Conservation (phyloP, 2,797 vertebrate species). For the Cossypha dichroa region DNA sequence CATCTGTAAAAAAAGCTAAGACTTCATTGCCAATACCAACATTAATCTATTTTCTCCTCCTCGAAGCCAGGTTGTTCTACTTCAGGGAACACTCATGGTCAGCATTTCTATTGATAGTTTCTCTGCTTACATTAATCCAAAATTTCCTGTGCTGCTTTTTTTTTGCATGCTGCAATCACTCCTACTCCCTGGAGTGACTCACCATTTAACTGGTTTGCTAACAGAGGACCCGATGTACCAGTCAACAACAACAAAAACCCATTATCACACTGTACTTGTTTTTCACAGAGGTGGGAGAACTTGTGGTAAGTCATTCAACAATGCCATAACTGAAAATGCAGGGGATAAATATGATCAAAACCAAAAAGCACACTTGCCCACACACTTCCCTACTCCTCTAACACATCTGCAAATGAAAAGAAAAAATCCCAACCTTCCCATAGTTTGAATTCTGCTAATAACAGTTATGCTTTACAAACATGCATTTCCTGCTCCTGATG, state of each 20-base stretch:
- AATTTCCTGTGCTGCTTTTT: background rate
- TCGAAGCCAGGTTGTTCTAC: background rate
- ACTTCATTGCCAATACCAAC: background rate
- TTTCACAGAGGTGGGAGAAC: conserved; percentile 35
- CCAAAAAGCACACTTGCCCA: conserved; percentile 10
- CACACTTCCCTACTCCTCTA: background rate
- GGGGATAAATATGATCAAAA: background rate
- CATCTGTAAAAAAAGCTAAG: accelerated
- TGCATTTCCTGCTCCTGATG: conserved; percentile 3
- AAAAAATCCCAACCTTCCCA: background rate
- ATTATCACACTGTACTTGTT: conserved; percentile 30
- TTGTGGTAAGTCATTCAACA: background rate
- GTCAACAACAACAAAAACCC: conserved; percentile 25
- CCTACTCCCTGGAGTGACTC: conserved; percentile 10
- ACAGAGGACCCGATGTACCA: conserved; percentile 47
- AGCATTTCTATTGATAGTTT: conserved; percentile 29
- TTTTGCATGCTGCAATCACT: background rate
- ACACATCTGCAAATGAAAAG: background rate
- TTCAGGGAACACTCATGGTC: background rate
- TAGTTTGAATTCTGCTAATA: background rate
- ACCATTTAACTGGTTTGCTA: conserved; percentile 46
- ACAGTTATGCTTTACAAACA: background rate
- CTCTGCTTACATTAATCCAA: background rate
- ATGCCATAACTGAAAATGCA: background rate
- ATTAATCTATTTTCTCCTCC: background rate